Evolutionary conservation across 2,797 vertebrate species (phyloP).

Genomic region (Pteropus rufus): DNA sequence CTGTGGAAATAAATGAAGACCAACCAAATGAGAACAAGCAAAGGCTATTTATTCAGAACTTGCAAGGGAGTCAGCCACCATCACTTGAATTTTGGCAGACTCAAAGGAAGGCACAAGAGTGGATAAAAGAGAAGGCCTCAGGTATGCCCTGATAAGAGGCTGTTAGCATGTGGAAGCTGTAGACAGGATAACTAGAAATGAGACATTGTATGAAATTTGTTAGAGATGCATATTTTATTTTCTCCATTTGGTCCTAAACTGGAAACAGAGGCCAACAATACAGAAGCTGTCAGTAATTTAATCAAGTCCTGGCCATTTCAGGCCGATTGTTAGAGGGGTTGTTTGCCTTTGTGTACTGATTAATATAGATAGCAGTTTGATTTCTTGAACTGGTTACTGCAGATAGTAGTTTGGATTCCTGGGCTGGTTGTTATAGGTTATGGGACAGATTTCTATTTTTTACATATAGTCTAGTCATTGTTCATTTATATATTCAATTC

Average conservation of each 20-base stretch:
- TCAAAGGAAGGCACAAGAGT: not conserved
- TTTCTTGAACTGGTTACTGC: not conserved
- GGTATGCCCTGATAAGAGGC: not conserved
- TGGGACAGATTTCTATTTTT: not conserved
- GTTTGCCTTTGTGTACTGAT: not conserved
- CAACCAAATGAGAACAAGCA: not conserved
- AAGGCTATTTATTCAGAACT: not conserved
- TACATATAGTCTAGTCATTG: not conserved
- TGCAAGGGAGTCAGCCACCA: not conserved
- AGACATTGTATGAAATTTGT: not conserved
- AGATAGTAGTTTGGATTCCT: not conserved
- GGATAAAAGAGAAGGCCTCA: not conserved
- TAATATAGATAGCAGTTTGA: not conserved
- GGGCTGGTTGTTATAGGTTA: not conserved
- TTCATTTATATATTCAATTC: not conserved
- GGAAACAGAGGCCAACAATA: not conserved
- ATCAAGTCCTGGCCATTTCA: not conserved
- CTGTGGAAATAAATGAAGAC: not conserved
- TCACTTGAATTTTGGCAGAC: not conserved
- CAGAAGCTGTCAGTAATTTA: not conserved
- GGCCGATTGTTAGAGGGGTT: not conserved
- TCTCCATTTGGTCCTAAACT: not conserved
- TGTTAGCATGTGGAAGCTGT: not conserved
- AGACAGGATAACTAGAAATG: not conserved
- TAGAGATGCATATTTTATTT: not conserved